Conservation (phyloP, 2,113 vertebrate species). For the Martes martes region DNA sequence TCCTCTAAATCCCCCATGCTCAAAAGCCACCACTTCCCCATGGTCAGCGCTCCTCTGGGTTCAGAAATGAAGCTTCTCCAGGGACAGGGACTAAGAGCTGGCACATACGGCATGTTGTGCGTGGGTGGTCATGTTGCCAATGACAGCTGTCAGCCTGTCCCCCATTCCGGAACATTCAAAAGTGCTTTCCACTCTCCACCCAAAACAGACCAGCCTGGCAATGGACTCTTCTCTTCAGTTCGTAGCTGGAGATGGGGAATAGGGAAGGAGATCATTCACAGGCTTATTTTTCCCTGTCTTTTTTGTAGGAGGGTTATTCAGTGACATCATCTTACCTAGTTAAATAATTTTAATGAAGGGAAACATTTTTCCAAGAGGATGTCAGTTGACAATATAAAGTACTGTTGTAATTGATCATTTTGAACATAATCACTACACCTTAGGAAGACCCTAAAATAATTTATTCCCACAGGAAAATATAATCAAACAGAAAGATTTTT, state of each 20-base stretch:
- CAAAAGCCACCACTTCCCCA: not conserved
- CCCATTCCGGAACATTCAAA: rapidly evolving
- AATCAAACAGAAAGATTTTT: not conserved
- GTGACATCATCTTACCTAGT: not conserved
- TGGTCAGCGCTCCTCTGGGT: rapidly evolving
- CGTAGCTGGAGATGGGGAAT: not conserved
- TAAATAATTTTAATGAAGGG: not conserved
- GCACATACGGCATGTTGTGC: rapidly evolving
- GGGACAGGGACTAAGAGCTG: not conserved
- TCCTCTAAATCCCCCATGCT: not conserved
- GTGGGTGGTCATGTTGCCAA: not conserved
- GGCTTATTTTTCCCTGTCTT: not conserved
- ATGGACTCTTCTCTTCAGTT: not conserved
- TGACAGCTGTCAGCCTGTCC: rapidly evolving
- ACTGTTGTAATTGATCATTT: not conserved
- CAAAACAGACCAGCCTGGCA: not conserved
- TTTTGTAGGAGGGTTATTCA: not conserved
- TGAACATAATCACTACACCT: not conserved
- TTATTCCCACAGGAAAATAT: not conserved
- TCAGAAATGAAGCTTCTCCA: not conserved
- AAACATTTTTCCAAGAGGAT: not conserved
- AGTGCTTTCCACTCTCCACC: not conserved
- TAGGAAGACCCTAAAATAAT: not conserved
- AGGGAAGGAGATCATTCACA: not conserved
- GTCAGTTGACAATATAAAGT: not conserved